phyloP scores from a whole-genome alignment of 1,140 invertebrate genomes.

The Atta texana region DNA sequence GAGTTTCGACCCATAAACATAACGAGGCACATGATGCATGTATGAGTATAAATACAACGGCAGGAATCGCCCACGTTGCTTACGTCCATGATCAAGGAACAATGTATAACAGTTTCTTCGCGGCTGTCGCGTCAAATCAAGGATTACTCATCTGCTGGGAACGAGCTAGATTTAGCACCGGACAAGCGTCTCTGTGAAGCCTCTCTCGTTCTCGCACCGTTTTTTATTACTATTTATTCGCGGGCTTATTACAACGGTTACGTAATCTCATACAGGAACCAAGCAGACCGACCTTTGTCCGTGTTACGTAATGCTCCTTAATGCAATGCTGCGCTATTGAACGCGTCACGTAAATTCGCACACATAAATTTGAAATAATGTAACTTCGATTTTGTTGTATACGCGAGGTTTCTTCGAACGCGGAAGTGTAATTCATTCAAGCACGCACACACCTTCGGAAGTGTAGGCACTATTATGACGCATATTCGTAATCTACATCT shows the following conservation, averaged over 20 bases:
- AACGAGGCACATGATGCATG: constrained; percentile 73
- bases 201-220: neutral
- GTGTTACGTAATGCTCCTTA: constrained; percentile 27
- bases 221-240: constrained; percentile 41
- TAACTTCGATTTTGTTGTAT: constrained; percentile 21
- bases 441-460: constrained; percentile 31
- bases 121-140: constrained; percentile 82
- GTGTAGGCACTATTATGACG: constrained; percentile 30
- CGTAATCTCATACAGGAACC: constrained; percentile 18
- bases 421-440: constrained; percentile 52
- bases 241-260: constrained; percentile 38
- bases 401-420: constrained; percentile 21
- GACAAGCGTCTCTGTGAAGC: constrained; percentile 21
- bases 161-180: constrained; percentile 73
- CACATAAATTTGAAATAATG: constrained; percentile 37
- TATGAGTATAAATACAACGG: constrained; percentile 71
- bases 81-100: constrained; percentile 79
- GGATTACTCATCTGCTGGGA: constrained; percentile 81
- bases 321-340: constrained; percentile 11
- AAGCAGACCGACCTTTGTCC: constrained; percentile 13
- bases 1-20: constrained; percentile 48
- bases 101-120: constrained; percentile 85
- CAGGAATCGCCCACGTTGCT: constrained; percentile 79
- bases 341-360: constrained; percentile 33
- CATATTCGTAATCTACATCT: constrained; percentile 41